phyloP scores from a whole-genome alignment of 1,140 invertebrate species.

The Cydia amplana region DNA sequence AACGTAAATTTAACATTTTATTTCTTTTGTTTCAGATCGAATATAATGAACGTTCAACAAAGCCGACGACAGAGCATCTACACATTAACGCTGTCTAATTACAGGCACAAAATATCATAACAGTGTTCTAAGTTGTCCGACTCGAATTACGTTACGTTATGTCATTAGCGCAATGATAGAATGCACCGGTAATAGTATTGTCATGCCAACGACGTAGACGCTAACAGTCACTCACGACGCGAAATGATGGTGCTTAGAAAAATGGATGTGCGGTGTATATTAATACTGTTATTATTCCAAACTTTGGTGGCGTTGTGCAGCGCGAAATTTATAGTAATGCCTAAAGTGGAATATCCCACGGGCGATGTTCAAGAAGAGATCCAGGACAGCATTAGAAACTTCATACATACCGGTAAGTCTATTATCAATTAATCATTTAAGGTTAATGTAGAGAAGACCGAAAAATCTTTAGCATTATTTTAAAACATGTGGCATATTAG shows the following conservation, averaged over 20 bases:
- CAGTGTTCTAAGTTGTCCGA: constrained; percentile 30
- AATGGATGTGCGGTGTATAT: constrained; percentile 70
- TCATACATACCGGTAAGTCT: constrained; percentile 68
- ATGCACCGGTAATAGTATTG: constrained; percentile 46
- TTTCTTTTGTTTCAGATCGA: constrained; percentile 62
- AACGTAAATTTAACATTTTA: constrained; percentile 33
- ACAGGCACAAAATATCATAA: constrained; percentile 67
- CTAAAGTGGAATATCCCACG: constrained; percentile 40
- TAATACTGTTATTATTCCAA: constrained; percentile 68
- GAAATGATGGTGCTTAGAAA: constrained; percentile 52
- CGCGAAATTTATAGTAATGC: constrained; percentile 54
- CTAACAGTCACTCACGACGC: not conserved
- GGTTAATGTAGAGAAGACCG: too few species aligned
- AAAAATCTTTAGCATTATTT: constrained; percentile 8
- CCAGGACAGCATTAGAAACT: constrained; percentile 67
- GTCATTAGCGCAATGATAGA: constrained; percentile 41
- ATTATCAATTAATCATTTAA: constrained; percentile 14
- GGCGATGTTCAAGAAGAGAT: constrained; percentile 51
- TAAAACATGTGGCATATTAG: constrained; percentile 11
- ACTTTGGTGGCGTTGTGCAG: constrained; percentile 61
- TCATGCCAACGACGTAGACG: constrained; percentile 18
- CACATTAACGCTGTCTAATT: constrained; percentile 63
- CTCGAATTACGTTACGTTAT: constrained; percentile 28
- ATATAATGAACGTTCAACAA: constrained; percentile 66
- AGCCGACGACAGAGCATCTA: constrained; percentile 48